phyloP scores from a whole-genome alignment of 2,113 vertebrate genomes.

The Aptenodytes forsteri region DNA sequence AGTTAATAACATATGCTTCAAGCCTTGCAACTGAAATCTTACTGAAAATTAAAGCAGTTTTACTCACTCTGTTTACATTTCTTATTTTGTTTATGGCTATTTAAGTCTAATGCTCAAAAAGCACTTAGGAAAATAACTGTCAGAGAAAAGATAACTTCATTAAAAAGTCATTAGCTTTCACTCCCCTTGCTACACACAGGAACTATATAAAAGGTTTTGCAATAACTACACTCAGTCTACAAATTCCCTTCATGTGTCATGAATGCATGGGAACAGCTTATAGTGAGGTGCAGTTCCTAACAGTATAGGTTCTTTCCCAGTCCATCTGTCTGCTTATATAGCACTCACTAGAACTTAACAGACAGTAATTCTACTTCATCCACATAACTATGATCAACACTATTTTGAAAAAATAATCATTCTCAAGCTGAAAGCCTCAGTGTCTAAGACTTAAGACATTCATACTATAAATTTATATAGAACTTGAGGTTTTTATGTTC shows the following conservation, averaged over 20 bases:
- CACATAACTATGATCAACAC: background rate
- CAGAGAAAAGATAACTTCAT: background rate
- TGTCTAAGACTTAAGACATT: background rate
- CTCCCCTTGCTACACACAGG: background rate
- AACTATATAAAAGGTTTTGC: background rate
- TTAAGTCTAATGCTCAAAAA: background rate
- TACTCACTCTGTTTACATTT: background rate
- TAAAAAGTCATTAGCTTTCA: background rate
- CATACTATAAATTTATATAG: background rate
- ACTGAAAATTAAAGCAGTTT: background rate
- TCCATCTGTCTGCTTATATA: background rate
- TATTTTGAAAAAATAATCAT: background rate
- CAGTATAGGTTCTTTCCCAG: background rate
- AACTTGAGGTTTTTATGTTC: background rate
- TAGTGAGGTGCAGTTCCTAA: background rate
- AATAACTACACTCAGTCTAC: background rate
- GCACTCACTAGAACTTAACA: background rate
- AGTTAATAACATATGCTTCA: background rate
- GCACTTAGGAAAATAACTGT: background rate
- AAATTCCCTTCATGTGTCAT: background rate
- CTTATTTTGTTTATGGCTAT: background rate
- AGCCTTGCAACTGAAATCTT: background rate
- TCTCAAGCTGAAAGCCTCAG: background rate
- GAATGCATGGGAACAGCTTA: background rate
- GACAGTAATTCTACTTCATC: background rate